Evolutionary conservation across 1,140 invertebrate genomes (phyloP), one percentile per base, ranked within the genome.

Genomic region (Solen grandis): DNA sequence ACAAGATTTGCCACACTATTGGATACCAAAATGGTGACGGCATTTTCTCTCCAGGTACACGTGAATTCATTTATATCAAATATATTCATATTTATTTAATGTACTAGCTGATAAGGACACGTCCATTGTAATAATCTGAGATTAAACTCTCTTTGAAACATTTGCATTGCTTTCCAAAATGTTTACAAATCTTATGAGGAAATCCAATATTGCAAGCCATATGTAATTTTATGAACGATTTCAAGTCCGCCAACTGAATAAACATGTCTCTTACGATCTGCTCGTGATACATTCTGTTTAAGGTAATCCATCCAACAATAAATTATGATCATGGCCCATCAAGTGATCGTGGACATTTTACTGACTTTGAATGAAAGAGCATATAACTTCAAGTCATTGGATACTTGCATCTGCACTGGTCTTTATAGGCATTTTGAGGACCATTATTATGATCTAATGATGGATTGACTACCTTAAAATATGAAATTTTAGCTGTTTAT

Each of bases 1-100:
- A 95, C n/a, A 98, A 98, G 91, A 98, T 99, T 97, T 94, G 97
- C 70, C 95, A 96, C 87, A 95, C 99, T 84, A 97, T 99, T 89
- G 99, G 99, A 1, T 99, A 95, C 93, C 92, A 94, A 29, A 83
- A 93, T 38, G 98, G 98, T 0, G 99, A 99, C 92, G 98, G 97
- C 0, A 98, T 99, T 81, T 94, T 99, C 50, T 97, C 97, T 69
- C 99, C 99, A 85, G 98, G 91, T 90, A 84, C 78, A 27, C 59
- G 10, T 52, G 16, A 10, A 59, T n/a, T 59, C 19, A 8, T 59
- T 46, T 46, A 19, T 10, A 46, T 19, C 8, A 19, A 46, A 46
- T 19, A 46, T 10, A 46, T 46, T 10, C 19, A 10, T 46, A 46
- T 46, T 46, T 8, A 19, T 19, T 10, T 46, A 46, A 46, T 10